Evolutionary conservation across 1,140 invertebrate species (phyloP), one percentile per base, ranked within the genome.

Genomic region (Hirudo medicinalis): DNA sequence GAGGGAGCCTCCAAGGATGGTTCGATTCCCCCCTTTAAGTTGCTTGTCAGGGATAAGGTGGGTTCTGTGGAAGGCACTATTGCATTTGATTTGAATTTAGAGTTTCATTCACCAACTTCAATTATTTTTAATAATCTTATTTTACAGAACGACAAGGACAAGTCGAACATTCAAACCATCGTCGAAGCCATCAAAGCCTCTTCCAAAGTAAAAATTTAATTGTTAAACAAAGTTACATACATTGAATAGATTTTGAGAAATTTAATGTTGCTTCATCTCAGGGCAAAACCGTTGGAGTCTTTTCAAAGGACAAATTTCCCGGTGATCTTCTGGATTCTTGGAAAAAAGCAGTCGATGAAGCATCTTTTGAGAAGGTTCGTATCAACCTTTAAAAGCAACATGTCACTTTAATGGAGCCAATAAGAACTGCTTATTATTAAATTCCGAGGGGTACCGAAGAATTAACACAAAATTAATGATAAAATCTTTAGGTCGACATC

Each of bases 301-400:
- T 98, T 83, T 82, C 85, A 0, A 98, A 97, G 84, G 95, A 98
- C 80, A 91, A 91, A 75, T 95, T 92, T 80, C 87, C 89, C 20
- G 92, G 93, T 19, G 89, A 92, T 71, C 97, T 98, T 79, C 89
- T 92, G 83, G 91, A 94, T 79, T 85, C 87, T 27, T 99, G 94
- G 94, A 88, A 90, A 78, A 84, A 85, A 72, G 86, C 85, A 5
- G 77, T 94, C 8, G 89, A 89, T 22, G 57, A 32, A 63, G 57
- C 57, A 25, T 4, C 22, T 20, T 63, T 63, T 11, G 57, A 63
- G 19, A 25, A 22, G 57, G 57, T 63, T 63, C 1, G 13, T 11
- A 32, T 67, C 74, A 60, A 71, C 72, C 69, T 72, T 40, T 22
- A 6, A 72, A 20, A 74, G 2, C 22, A 55, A 67, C 15, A 15